Percentiles rank a stretch among this genome's conserved stretches.
These are phyloP conservation scores for Lophura nycthemera DNA, from an alignment of 2,113 vertebrate genomes.

Conservation along the genomic window DNA sequence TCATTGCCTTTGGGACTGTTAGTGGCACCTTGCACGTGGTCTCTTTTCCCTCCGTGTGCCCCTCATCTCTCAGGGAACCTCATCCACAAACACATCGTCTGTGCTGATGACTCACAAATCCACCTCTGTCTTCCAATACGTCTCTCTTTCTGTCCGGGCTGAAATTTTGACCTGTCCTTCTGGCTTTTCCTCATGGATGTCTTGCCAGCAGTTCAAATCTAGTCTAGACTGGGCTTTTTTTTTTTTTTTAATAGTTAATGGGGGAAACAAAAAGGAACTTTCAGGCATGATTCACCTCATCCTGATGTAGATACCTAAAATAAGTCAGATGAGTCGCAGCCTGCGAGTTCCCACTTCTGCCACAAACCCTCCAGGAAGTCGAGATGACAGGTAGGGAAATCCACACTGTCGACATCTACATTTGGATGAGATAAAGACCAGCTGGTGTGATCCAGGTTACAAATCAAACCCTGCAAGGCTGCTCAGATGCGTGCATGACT, in stretches of 20 bases:
- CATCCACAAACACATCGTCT: not conserved
- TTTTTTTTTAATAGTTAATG: not conserved
- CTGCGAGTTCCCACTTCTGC: not conserved
- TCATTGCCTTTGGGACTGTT: not conserved
- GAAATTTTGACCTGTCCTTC: conserved; percentile 37
- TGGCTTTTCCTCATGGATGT: not conserved
- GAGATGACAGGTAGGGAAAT: conserved; percentile 18
- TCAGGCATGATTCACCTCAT: conserved; percentile 11
- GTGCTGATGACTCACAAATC: conserved; percentile 8
- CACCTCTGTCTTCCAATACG: not conserved
- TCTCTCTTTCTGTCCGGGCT: not conserved
- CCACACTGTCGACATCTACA: accelerated
- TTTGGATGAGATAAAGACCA: not conserved
- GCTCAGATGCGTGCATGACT: not conserved
- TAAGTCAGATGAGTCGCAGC: not conserved
- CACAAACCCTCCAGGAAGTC: not conserved
- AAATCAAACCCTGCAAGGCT: not conserved
- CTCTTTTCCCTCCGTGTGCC: not conserved
- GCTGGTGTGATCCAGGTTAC: not conserved
- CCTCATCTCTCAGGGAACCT: not conserved
- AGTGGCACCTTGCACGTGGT: not conserved
- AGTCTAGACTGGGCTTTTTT: conserved; percentile 14
- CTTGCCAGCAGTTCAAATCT: conserved; percentile 18
- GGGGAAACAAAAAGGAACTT: conserved; percentile 15
- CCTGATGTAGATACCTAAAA: not conserved